Evolutionary conservation across 2,888 invertebrate species (phyloP), one percentile per base, ranked within the genome.

Genomic region (Electrophaes corylata): DNA sequence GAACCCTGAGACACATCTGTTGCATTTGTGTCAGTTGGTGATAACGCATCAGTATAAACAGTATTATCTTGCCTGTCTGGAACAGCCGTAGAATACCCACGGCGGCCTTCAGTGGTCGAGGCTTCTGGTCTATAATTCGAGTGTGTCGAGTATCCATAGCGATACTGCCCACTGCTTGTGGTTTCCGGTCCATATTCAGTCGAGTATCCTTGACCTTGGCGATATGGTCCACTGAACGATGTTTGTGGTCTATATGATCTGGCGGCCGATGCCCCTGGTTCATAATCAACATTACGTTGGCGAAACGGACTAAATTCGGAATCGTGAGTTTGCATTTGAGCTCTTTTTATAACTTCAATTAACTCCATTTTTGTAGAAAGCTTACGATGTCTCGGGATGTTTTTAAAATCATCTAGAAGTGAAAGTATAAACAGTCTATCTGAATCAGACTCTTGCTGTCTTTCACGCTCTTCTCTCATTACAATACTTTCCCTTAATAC

Each of bases 361-460:
- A 71, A 70, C 66, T 68, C 68, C 61, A 68, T 70, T 70, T 68
- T 70, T 65, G 66, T 67, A 68, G 65, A 70, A 70, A 68, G 67
- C 67, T 66, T 69, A 69, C 67, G 66, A 69, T 67, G 65, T 69
- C 63, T 69, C 62, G 64, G 62, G 60, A 67, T 69, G 64, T 63
- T 44, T 69, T 69, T 66, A 61, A 67, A 69, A 67, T 66, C 68
- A 64, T 68, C 68, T 64, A 68, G 65, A 65, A 69, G 65, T 66
- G 64, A 66, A 67, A 69, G 67, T 35, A 67, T 66, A 67, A 68
- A 68, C 35, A 64, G 63, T 67, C 64, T 66, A 65, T 66, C 67
- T 66, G 69, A 64, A 67, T 66, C 69, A 66, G 62, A 66, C 63
- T 68, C 65, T 66, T 67, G 69, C 64, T 66, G 59, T 66, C 64